Evolutionary conservation across 1,140 invertebrate genomes (phyloP).

Genomic region (Planococcus citri): DNA sequence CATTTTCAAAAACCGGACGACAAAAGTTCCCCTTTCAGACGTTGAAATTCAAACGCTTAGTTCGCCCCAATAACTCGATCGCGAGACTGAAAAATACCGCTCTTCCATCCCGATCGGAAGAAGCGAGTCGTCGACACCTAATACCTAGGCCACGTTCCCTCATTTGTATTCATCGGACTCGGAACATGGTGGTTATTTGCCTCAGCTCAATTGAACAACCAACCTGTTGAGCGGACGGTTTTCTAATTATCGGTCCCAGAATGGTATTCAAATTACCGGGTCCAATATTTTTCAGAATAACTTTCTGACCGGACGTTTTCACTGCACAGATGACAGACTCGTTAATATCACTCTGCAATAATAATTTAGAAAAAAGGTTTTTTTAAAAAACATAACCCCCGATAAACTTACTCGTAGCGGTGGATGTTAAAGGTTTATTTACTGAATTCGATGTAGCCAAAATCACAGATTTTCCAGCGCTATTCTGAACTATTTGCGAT

Average conservation of each 20-base stretch:
- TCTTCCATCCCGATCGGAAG: too few relatives aligned
- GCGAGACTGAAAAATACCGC: too few relatives aligned
- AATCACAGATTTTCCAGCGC: neutral
- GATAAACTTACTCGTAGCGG: neutral
- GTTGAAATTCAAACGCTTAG: too few relatives aligned
- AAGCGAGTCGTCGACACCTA: too few relatives aligned
- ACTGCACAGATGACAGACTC: neutral
- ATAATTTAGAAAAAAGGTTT: too few relatives aligned
- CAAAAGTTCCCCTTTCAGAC: too few relatives aligned
- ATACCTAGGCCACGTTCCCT: too few relatives aligned
- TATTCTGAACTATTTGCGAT: neutral
- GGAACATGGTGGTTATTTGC: too few relatives aligned
- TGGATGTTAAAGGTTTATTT: neutral
- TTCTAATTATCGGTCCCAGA: neutral
- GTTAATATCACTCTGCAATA: too few relatives aligned
- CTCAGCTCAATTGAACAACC: neutral
- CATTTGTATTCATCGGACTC: too few relatives aligned
- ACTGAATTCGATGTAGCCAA: neutral
- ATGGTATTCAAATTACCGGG: neutral
- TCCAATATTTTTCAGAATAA: neutral
- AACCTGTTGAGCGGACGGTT: conserved; percentile 1
- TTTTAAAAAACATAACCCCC: neutral
- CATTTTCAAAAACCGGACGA: too few relatives aligned
- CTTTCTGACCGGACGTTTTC: neutral
- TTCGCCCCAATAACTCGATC: too few relatives aligned